Base-by-base conservation (phyloP, 1,140 invertebrate species). In the Lordiphosa mommai region DNA sequence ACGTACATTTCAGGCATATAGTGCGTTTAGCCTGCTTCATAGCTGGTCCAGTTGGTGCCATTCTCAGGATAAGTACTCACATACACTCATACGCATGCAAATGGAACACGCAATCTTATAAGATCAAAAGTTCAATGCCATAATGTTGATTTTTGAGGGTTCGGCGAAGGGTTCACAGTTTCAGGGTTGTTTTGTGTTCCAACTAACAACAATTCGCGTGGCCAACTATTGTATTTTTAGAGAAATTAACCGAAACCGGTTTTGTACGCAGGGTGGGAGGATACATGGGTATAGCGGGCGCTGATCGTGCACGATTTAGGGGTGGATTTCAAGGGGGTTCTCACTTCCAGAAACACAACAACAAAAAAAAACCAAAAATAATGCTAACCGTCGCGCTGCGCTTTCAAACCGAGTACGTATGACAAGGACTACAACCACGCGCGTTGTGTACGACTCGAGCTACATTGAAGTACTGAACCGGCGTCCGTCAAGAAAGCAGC, bases 91-190 rank as follows among this genome's bases (percentile, higher is more conserved):
- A n/a, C n/a, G n/a, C n/a, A n/a, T n/a, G n/a, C n/a, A n/a, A n/a
- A n/a, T n/a, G n/a, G n/a, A n/a, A n/a, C n/a, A n/a, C n/a, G n/a
- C n/a, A 23, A 23, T 23, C 20, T 23, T 23, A 23, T 23, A 23
- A 23, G 20, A 36, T 36, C 4, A 36, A 36, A 34, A 10, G n/a
- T n/a, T 34, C 33, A 12, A 34, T 34, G 33, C 4, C 20, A 23
- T 69, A 55, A 72, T 79, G 67, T n/a, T n/a, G n/a, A n/a, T n/a
- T n/a, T n/a, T n/a, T n/a, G 64, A 63, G 46, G 32, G 23, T 51
- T 20, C 52, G 36, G 14, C 50, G 20, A 5, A 23, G 20, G 20
- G 20, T 23, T 23, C 20, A 6, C 20, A 23, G 0, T 17, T 2
- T 43, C 37, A 56, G 29, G 20, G 20, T 23, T 23, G 20, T 23